Base-by-base conservation (phyloP, 2,113 vertebrate species). In the Nothocercus julius region DNA sequence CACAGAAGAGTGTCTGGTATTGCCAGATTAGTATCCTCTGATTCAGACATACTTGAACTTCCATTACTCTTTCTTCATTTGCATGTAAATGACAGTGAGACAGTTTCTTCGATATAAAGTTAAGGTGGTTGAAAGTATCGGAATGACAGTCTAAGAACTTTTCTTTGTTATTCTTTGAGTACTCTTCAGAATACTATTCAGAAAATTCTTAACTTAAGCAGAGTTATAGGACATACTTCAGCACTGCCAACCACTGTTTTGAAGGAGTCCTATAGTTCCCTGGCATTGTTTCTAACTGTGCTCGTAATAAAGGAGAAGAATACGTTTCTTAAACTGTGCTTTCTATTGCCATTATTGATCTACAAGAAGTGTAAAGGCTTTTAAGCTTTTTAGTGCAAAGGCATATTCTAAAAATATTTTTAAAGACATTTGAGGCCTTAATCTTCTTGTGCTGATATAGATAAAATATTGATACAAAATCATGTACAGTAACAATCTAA, bases 101-200 rank as follows among this genome's bases (percentile, higher is more conserved):
- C 28, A 11, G 36, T 49, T 44, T 75, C 10, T 70, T 70, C 54
- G 4, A 49, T 22, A 16, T 22, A 15, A 44, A 5, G 21, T 32
- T 30, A 44, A 61, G 7, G 32, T 32, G 9, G 45, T 20, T 19
- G 63, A 45, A 36, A 78, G 4, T 15, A 36, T 51, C 22, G 8
- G 54, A 5, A n/a, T 10, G 24, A 64, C 18, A 38, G 3, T 30
- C n/a, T 36, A 49, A 10, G 1, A 72, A 53, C 0, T 40, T n/a
- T 0, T 12, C 70, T 70, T 13, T 24, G 21, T 24, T 36, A 22
- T 44, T 36, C 51, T 45, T n/a, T 47, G 44, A 49, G 21, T 49
- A 49, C 47, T 49, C 22, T 22, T 49, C 47, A 30, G 68, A 44
- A 64, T 14, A 22, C 7, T 53, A 45, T 11, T 3, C 5, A 49